Percentiles rank a stretch among this genome's conserved stretches.
Evolutionary conservation across 2,113 vertebrate genomes (phyloP).

Genomic region (Sinosuthora webbiana): DNA sequence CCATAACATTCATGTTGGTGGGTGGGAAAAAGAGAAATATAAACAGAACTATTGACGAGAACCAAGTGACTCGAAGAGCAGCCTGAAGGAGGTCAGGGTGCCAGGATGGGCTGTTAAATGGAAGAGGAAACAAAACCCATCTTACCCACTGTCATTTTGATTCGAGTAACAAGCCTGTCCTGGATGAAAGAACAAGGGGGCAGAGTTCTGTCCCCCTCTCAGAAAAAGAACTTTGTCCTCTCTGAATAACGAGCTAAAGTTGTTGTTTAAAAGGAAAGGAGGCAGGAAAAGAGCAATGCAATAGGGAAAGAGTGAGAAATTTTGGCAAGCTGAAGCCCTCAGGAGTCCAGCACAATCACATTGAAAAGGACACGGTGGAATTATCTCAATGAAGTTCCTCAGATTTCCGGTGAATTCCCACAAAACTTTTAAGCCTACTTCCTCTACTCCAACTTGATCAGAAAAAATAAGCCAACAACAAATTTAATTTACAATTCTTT

Average conservation of each 20-base stretch:
- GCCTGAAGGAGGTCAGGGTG: neutral
- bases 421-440: neutral
- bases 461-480: neutral
- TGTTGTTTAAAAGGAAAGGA: neutral
- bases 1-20: neutral
- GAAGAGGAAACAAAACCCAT: neutral
- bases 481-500: neutral
- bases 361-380: fast-evolving
- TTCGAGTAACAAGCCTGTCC: neutral
- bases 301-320: neutral
- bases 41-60: neutral
- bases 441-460: fast-evolving
- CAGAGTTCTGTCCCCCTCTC: neutral
- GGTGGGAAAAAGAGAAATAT: neutral
- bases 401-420: neutral
- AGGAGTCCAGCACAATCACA: neutral
- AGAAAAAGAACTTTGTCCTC: neutral
- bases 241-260: neutral
- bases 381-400: neutral
- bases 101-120: neutral
- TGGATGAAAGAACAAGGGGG: neutral
- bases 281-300: neutral
- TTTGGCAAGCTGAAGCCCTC: neutral
- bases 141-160: neutral
- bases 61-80: neutral